Evolutionary conservation across 2,113 vertebrate genomes (phyloP).

Genomic region (Ammodytes marinus): DNA sequence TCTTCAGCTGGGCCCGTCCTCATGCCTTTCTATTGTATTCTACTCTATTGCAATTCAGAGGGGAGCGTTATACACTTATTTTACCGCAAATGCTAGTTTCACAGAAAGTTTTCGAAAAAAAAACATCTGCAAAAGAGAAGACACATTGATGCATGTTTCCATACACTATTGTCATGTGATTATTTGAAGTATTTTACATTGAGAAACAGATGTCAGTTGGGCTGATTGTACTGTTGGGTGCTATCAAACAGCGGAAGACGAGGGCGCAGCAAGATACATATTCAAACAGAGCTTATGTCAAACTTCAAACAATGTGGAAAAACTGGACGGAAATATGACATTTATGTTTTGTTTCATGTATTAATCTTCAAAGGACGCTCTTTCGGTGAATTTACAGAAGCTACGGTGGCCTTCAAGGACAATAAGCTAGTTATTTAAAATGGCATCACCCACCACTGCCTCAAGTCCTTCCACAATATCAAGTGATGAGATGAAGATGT

Average conservation of each 20-base stretch:
- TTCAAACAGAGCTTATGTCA: background rate
- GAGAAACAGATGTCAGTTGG: background rate
- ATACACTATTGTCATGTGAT: background rate
- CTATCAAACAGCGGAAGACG: background rate
- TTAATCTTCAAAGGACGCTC: too few relatives aligned
- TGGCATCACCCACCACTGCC: too few relatives aligned
- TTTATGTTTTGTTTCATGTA: background rate
- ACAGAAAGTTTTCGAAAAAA: too few relatives aligned
- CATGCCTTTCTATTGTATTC: too few relatives aligned
- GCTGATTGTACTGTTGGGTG: background rate
- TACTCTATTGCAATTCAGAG: background rate
- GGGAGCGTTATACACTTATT: background rate
- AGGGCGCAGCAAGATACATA: background rate
- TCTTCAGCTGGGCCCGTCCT: constrained; percentile 31
- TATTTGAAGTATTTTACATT: background rate
- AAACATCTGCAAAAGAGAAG: background rate
- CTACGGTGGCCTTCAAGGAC: too few relatives aligned
- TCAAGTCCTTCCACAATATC: too few relatives aligned
- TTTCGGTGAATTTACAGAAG: too few relatives aligned
- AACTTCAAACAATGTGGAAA: background rate
- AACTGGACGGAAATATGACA: background rate
- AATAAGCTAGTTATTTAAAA: too few relatives aligned
- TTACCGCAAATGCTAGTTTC: too few relatives aligned
- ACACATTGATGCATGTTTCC: background rate
- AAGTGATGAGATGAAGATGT: too few relatives aligned